Base-by-base conservation (phyloP, 2,888 invertebrate species). In the Lomographa bimaculata region DNA sequence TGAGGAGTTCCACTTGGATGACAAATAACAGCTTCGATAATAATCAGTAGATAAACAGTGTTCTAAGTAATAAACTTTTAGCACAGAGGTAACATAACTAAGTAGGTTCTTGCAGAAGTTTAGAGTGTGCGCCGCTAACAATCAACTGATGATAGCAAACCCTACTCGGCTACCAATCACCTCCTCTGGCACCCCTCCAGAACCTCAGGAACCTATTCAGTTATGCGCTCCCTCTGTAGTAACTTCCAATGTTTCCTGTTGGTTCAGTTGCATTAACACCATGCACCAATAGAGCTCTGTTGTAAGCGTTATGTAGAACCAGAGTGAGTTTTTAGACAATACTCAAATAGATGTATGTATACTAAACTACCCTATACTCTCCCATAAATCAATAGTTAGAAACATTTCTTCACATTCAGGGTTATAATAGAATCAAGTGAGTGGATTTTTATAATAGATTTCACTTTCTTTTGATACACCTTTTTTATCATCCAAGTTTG, bases 21-120 rank as follows among this genome's bases (percentile, higher is more conserved):
- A 37, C 54, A 50, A 39, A 42, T n/a, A 50, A 50, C 39, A 46
- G 50, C 46, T 50, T 50, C 46, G 44, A 44, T 52, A 46, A 51
- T 44, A 38, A 38, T 47, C 43, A 32, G 32, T 52, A 53, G 49
- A 38, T 26, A 23, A 34, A 39, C 37, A 42, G 44, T 33, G 35
- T 32, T 38, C 7, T 28, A 46, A 19, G 20, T 36, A 41, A 28
- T 28, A 25, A 30, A 21, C 18, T 23, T 33, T 9, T 49, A 42
- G 42, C 19, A n/a, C n/a, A n/a, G n/a, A n/a, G n/a, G n/a, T n/a
- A n/a, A n/a, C n/a, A n/a, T n/a, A n/a, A n/a, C n/a, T n/a, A n/a
- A n/a, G n/a, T n/a, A n/a, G n/a, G n/a, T n/a, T n/a, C n/a, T n/a
- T n/a, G n/a, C n/a, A n/a, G n/a, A n/a, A n/a, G n/a, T n/a, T n/a